Conservation (phyloP, 2,113 vertebrate genomes). For the Mustela lutreola region DNA sequence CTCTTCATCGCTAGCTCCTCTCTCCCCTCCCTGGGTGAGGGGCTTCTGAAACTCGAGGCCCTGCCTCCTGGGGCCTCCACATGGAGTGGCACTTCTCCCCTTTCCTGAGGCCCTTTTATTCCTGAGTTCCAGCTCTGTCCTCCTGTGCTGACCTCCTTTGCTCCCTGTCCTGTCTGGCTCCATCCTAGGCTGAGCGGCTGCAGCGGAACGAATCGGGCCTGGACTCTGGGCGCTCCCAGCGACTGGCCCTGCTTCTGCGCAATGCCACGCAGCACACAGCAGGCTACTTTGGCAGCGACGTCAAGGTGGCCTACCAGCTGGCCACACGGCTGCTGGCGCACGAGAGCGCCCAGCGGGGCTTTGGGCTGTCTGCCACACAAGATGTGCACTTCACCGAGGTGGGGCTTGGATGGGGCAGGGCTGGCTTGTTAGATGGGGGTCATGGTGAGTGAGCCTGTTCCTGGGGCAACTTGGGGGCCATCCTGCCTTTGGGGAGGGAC, state of each 20-base stretch:
- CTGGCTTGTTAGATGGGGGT: not conserved
- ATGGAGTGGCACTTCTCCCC: not conserved
- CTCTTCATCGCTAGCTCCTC: not conserved
- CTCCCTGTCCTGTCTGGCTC: not conserved
- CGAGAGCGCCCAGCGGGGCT: slow-evolving; percentile 94
- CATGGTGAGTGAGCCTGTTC: not conserved
- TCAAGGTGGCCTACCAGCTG: slow-evolving; percentile 93
- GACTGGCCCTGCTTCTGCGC: slow-evolving; percentile 89
- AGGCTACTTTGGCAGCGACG: slow-evolving; percentile 93
- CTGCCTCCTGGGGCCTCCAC: not conserved
- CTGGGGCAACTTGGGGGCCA: no score
- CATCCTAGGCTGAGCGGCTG: slow-evolving; percentile 90
- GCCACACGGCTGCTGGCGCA: slow-evolving; percentile 91
- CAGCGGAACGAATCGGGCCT: slow-evolving; percentile 89
- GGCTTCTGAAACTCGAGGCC: not conserved
- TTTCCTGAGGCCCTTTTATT: not conserved
- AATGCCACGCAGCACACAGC: slow-evolving; percentile 90
- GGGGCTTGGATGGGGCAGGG: not conserved
- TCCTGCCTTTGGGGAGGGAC: not conserved
- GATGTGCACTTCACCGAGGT: slow-evolving; percentile 98
- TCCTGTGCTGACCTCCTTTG: not conserved
- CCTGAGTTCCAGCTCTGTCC: not conserved
- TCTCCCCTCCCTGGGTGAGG: not conserved
- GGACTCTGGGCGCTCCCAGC: slow-evolving; percentile 89
- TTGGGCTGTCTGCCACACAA: slow-evolving; percentile 95